Base-by-base conservation (phyloP, 2,888 invertebrate species). In the Exephanes ischioxanthus region DNA sequence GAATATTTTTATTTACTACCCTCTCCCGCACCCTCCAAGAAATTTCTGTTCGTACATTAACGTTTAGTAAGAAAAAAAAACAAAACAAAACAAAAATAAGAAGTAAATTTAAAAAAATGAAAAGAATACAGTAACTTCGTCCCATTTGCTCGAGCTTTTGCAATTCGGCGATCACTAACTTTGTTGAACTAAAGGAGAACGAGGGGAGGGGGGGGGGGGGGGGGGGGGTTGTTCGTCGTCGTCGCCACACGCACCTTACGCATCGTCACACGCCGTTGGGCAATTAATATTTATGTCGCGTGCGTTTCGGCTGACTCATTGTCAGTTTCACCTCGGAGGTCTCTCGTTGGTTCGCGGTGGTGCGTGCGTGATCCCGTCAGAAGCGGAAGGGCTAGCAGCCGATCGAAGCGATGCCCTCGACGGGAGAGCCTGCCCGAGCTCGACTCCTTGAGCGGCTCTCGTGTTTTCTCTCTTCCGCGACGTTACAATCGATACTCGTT, bases 241-340 rank as follows among this genome's bases (percentile, higher is more conserved):
- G 41, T 11, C 55, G 45, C 41, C 68, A 11, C 58, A 58, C 61
- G 41, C 70, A 70, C 53, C 77, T 16, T 26, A 68, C 77, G 30
- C 53, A 53, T 41, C 53, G 78, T 67, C 58, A 48, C 53, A 41
- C 53, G 58, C 33, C 63, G 73, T 71, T 67, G 33, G 63, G 76
- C 80, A 86, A 87, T 88, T 87, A 87, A 86, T 87, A 88, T 87
- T 86, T 82, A 87, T 87, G 83, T 85, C 79, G 80, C 83, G 88
- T 88, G 87, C 83, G 83, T 85, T 87, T 81, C 71, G 68, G 79
- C 85, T 86, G 84, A 83, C 86, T 86, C 81, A 85, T 80, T 72
- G 72, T 78, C 83, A 63, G 66, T 41, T 48, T 61, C 30, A 22
- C 58, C 58, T 67, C 75, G 53, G n/a, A 5, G 41, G 22, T 75